Base-by-base conservation (phyloP, 2,797 vertebrate species). In the Oophaga sylvatica region DNA sequence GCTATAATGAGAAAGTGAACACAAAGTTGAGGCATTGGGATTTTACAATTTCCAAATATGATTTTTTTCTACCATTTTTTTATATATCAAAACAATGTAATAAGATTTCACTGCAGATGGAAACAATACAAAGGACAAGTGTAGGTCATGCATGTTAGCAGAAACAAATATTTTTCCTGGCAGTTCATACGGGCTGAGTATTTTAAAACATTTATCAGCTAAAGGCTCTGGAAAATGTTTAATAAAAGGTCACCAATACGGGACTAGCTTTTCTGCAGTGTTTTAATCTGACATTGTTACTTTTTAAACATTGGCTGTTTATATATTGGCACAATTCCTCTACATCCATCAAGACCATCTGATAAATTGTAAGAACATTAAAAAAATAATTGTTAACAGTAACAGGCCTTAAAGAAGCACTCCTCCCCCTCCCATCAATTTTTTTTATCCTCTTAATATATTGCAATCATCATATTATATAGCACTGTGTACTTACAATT, bases 151-250 rank as follows among this genome's bases (percentile, higher is more conserved):
- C 68, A 41, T 41, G 17, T 71, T 71, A 71, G 31, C 68, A 71
- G 35, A 70, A 71, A 20, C 70, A 45, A 71, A 71, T 71, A 71
- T 71, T 71, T 41, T 71, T 71, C 35, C 70, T 71, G 70, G 70
- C 70, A 70, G 0, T 31, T 31, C 13, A 35, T 70, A 17, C 17
- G 29, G 29, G 7, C 12, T 10, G 29, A 71, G 70, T 2, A 71
- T 71, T 71, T 71, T 41, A 41, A 41, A 71, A 71, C 31, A 71
- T 71, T 41, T 71, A 70, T 71, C 7, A 17, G 31, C 31, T 71
- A 45, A 16, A 20, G 35, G 17, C 70, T 71, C 31, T 41, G 70
- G 35, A 17, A 41, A 71, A 71, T 71, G 35, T 71, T 71, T 71
- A 9, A 41, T 20, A 41, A 71, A 41, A 71, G 70, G 35, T 45